phyloP scores from a whole-genome alignment of 2,888 invertebrate species.

The Incurvaria masculella region DNA sequence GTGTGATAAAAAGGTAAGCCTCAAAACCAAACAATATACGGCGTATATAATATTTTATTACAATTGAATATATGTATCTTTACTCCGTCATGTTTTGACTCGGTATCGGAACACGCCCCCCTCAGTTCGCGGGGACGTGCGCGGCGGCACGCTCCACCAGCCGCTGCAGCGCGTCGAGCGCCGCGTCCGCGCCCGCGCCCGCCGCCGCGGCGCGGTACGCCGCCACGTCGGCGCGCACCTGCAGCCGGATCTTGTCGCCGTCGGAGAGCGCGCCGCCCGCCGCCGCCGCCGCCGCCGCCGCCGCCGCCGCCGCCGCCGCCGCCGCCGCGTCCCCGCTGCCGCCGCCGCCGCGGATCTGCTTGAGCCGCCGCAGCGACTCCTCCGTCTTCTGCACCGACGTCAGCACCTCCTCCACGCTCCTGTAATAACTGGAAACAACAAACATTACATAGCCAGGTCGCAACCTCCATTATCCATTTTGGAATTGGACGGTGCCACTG shows the following conservation, averaged over 20 bases:
- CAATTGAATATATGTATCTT: conserved; percentile 55
- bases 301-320: conserved; percentile 87
- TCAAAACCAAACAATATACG: too few relatives aligned
- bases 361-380: conserved; percentile 87
- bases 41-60: too few relatives aligned
- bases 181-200: conserved; percentile 50
- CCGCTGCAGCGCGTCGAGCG: conserved; percentile 55
- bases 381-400: conserved; percentile 94
- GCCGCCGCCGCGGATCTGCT: conserved; percentile 70
- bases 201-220: conserved; percentile 65
- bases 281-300: conserved; percentile 34
- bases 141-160: conserved; percentile 65
- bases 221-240: conserved; percentile 82
- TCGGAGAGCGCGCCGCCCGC: conserved; percentile 69
- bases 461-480: too few relatives aligned
- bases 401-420: conserved; percentile 81
- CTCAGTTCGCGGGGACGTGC: too few relatives aligned
- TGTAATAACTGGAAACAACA: conserved; percentile 56
- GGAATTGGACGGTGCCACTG: too few relatives aligned
- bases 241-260: conserved; percentile 92
- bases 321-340: conserved; percentile 86
- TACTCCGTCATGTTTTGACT: too few relatives aligned
- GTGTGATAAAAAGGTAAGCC: too few relatives aligned
- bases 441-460: too few relatives aligned
- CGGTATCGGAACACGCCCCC: too few relatives aligned